These are phyloP conservation scores for Dendronephthya gigantea DNA, from an alignment of 64 coral and sea anemone genomes.

Conservation along the genomic window DNA sequence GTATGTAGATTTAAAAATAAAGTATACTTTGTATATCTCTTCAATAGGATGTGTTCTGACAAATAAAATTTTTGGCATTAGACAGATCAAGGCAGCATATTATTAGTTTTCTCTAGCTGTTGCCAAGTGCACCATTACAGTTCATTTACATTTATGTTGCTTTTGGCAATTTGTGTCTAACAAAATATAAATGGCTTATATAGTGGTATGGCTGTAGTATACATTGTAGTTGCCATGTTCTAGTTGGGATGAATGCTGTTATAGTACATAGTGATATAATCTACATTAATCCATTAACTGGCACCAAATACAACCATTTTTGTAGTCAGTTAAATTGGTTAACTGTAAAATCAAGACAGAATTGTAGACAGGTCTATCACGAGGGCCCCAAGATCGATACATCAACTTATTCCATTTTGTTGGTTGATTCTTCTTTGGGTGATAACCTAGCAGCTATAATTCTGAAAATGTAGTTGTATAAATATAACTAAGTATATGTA, in stretches of 20 bases:
- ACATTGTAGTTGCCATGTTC: not conserved
- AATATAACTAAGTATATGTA: constrained; percentile 5
- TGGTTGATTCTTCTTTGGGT: not conserved
- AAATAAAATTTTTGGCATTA: constrained; percentile 6
- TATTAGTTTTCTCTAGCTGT: constrained; percentile 1
- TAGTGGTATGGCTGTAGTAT: not conserved
- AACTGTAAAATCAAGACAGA: not conserved
- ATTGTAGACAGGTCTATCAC: not conserved
- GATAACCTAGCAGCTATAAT: not conserved
- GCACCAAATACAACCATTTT: not conserved
- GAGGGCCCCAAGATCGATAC: constrained; percentile 2
- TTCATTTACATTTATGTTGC: not conserved
- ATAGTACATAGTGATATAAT: not conserved
- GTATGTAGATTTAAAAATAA: constrained; percentile 5
- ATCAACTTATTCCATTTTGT: not conserved
- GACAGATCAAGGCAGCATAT: not conserved
- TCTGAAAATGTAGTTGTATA: constrained; percentile 7
- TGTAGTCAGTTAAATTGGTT: not conserved
- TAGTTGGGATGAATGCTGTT: constrained; percentile 3
- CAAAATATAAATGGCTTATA: not conserved
- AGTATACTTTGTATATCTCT: not conserved
- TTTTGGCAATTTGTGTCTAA: not conserved
- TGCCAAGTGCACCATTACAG: not conserved
- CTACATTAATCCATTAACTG: constrained; percentile 1
- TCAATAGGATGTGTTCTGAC: constrained; percentile 8